These are phyloP conservation scores for Zapornia atra DNA, from an alignment of 2,113 vertebrate genomes.

Conservation along the genomic window DNA sequence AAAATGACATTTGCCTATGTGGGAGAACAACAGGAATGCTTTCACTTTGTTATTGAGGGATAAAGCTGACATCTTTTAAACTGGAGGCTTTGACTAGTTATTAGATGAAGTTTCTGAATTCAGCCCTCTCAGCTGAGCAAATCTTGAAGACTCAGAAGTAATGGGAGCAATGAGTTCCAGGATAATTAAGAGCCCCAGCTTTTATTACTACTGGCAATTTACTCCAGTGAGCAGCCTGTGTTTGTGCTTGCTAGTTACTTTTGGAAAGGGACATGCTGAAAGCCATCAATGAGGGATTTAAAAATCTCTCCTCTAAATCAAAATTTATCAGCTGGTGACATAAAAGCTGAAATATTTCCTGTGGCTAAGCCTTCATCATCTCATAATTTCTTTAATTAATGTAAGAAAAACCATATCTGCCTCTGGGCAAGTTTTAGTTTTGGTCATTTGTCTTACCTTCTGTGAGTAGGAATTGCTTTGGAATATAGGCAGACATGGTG, in stretches of 20 bases:
- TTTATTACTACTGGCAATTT: background rate
- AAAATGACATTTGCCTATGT: background rate
- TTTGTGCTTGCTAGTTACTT: background rate
- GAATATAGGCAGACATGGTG: background rate
- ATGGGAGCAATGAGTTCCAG: background rate
- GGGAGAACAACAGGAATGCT: background rate
- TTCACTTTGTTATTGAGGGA: background rate
- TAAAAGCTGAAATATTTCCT: constrained; percentile 29
- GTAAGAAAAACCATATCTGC: constrained; percentile 7
- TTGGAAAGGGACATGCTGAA: background rate
- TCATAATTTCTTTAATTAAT: constrained; percentile 59
- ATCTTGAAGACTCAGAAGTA: background rate
- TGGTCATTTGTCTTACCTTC: constrained; percentile 44
- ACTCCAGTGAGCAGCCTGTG: background rate
- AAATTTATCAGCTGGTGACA: background rate
- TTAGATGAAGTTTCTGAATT: background rate
- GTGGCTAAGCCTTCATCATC: background rate
- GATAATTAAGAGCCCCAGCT: background rate
- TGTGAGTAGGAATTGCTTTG: background rate
- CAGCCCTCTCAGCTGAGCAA: background rate
- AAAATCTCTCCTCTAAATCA: constrained; percentile 23
- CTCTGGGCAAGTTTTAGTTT: constrained; percentile 30
- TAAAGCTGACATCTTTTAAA: background rate
- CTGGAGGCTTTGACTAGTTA: background rate
- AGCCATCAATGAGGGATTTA: background rate